A percentile compares a stretch with the other conserved stretches of the same genome.
Conservation (phyloP, 1,140 invertebrate species). For the Drosophila sechellia region DNA sequence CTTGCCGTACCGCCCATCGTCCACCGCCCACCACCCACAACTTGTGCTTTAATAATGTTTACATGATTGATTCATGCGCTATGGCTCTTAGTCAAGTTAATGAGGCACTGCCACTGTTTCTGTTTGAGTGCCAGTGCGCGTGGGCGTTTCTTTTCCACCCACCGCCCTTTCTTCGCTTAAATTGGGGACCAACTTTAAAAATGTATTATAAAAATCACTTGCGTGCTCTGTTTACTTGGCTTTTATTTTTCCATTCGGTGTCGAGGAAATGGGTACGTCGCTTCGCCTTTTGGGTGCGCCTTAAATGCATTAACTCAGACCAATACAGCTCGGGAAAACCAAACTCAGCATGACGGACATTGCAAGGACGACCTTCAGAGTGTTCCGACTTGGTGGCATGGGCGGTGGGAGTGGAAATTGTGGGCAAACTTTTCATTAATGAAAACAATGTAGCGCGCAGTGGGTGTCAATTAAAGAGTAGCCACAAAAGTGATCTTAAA, state of each 20-base stretch:
- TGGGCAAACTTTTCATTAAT: conserved; percentile 26
- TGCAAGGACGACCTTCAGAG: conserved; percentile 48
- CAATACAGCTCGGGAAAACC: conserved; percentile 23
- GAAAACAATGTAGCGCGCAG: conserved; percentile 16
- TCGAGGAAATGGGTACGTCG: conserved; percentile 31
- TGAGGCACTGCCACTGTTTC: conserved; percentile 27
- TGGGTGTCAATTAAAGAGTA: conserved; percentile 23
- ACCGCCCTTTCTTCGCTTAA: conserved; percentile 11
- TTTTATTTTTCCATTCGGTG: conserved; percentile 5
- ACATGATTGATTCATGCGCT: conserved; percentile 73
- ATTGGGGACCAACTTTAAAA: conserved; percentile 46
- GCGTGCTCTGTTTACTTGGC: conserved; percentile 17
- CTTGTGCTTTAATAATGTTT: conserved; percentile 54
- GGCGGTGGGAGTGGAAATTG: conserved; percentile 1
- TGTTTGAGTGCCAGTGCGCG: not conserved
- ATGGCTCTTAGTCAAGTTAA: conserved; percentile 59
- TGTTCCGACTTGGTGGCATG: conserved; percentile 3
- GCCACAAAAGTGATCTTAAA: not conserved
- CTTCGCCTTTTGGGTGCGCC: conserved; percentile 29
- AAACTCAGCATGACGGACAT: conserved; percentile 36
- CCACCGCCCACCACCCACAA: conserved; percentile 1
- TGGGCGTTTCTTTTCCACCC: conserved; percentile 5
- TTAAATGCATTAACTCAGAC: conserved; percentile 27
- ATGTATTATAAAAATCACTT: conserved; percentile 57
- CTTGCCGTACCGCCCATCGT: conserved; percentile 5